Conservation (phyloP, 2,888 invertebrate genomes). For the Notodonta dromedarius region DNA sequence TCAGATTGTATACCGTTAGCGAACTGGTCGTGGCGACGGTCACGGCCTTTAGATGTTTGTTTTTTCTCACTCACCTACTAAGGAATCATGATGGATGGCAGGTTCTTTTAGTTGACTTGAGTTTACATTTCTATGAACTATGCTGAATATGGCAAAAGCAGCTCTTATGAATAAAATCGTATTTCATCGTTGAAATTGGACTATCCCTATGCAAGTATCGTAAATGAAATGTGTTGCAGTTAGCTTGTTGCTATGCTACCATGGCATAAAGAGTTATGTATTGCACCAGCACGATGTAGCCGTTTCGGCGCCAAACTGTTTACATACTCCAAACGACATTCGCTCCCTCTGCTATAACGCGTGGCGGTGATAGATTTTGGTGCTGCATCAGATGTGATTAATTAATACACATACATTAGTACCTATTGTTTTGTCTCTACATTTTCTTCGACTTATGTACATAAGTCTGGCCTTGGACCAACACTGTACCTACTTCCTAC, state of each 20-base stretch:
- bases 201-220: conserved; percentile 11
- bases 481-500: neutral
- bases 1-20: conserved; percentile 60
- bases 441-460: neutral
- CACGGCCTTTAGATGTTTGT: conserved; percentile 54
- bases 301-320: conserved; percentile 20
- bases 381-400: conserved; percentile 1
- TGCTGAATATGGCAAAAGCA: neutral
- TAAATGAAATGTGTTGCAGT: conserved; percentile 41
- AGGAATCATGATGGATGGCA: conserved; percentile 52
- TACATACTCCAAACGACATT: conserved; percentile 3
- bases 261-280: conserved; percentile 28
- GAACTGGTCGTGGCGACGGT: conserved; percentile 52
- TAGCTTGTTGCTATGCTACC: conserved; percentile 29
- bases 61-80: conserved; percentile 68
- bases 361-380: neutral
- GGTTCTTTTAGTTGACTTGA: conserved; percentile 42
- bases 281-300: conserved; percentile 20
- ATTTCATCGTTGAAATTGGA: conserved; percentile 9
- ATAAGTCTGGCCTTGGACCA: neutral
- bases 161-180: neutral
- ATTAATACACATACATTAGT: neutral
- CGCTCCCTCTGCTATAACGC: neutral
- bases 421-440: too few relatives aligned
- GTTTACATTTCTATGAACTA: conserved; percentile 13